Evolutionary conservation across 2,113 vertebrate species (phyloP).

Genomic region (Pomatorhinus ruficollis): DNA sequence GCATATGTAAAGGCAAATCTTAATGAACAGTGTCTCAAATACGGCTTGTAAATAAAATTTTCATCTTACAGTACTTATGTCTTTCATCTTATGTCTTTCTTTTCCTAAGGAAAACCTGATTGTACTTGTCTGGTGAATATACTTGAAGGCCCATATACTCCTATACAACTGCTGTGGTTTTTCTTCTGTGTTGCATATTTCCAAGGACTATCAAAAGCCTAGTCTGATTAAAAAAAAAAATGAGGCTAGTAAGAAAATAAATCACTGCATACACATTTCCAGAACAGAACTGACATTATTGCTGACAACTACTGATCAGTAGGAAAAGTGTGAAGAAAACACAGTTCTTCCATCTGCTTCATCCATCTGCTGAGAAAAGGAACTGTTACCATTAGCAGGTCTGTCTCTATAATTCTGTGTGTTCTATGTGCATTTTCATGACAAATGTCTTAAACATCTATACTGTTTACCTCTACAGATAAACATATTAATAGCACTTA

Average conservation of each 20-base stretch:
- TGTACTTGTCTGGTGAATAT: not conserved
- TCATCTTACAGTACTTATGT: not conserved
- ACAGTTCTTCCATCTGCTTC: not conserved
- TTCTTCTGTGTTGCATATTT: not conserved
- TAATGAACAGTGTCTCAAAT: not conserved
- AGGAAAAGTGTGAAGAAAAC: constrained; percentile 31
- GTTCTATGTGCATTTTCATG: not conserved
- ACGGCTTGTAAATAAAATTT: not conserved
- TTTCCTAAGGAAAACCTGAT: not conserved
- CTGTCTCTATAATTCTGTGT: not conserved
- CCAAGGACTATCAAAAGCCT: not conserved
- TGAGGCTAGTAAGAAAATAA: not conserved
- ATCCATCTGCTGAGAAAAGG: not conserved
- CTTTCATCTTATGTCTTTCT: not conserved
- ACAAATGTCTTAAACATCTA: not conserved
- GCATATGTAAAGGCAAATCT: not conserved
- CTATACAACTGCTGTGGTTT: rapidly evolving
- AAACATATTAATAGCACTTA: not conserved
- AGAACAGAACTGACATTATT: not conserved
- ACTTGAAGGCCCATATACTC: not conserved
- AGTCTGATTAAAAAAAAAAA: not conserved
- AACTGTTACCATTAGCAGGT: not conserved
- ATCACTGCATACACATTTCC: not conserved
- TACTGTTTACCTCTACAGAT: not conserved
- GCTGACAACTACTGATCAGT: not conserved